Base-by-base conservation (phyloP, 2,888 invertebrate species). In the Diadegma fenestrale region DNA sequence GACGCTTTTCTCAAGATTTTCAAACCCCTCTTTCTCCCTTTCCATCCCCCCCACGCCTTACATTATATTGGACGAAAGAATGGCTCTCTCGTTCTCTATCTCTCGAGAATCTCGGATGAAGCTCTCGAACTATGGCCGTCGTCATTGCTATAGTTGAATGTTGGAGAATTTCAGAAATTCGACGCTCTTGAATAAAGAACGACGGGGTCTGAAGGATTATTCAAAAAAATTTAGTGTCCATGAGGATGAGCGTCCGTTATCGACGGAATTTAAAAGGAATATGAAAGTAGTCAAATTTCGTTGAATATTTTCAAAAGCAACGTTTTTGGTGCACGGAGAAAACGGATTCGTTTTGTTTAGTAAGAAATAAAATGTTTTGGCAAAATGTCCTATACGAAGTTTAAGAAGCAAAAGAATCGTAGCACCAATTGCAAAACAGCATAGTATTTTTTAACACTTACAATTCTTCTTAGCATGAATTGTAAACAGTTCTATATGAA, bases 61-160 rank as follows among this genome's bases (percentile, higher is more conserved):
- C 82, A 71, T 85, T 85, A 85, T 85, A 85, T 85, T 82, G 85
- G 71, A 68, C 79, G 71, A 72, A 80, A 82, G 79, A 85, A 82
- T 85, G 82, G 76, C 48, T 54, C 75, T 76, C 41, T 37, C 37
- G 10, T 10, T 10, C 37, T 37, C 37, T 37, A 37, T 37, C 37
- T 37, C 71, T 79, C n/a, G 71, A 82, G 75, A 69, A 69, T 82
- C 64, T 71, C 41, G 48, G 37, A 76, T 72, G 71, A 75, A 72
- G 64, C 64, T 48, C 66, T 30, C 61, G 41, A 37, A 54, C 61
- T 64, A 76, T 58, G 51, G 54, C 54, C 68, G 30, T 58, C 45
- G 69, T 64, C 45, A 75, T 63, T 75, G 48, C 37, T 58, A 76
- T 43, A 77, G 75, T 80, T 82, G 64, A 85, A 80, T 80, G 82